These are phyloP conservation scores for Sprattus sprattus DNA, from an alignment of 2,113 vertebrate species.

Conservation along the genomic window DNA sequence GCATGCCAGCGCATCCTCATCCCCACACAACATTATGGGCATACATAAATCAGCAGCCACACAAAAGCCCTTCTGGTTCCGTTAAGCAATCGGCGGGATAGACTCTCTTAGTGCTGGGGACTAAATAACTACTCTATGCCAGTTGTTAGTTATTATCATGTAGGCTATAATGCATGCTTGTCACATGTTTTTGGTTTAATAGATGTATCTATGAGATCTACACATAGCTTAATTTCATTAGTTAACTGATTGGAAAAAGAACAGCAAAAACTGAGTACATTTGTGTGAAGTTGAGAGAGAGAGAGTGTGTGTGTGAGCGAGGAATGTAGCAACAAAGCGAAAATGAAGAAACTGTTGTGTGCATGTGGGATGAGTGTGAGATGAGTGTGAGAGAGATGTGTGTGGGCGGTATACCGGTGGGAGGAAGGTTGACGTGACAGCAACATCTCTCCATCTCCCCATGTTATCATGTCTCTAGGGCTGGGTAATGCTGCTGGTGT, in stretches of 20 bases:
- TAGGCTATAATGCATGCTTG: not conserved
- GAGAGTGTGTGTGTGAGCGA: not conserved
- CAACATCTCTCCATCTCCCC: not conserved
- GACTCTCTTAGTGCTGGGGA: not conserved
- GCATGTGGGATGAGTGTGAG: not conserved
- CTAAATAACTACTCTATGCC: not conserved
- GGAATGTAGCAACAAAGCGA: not conserved
- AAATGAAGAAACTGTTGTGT: too few relatives aligned
- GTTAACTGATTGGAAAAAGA: not conserved
- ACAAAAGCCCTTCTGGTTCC: not conserved
- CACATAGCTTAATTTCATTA: not conserved
- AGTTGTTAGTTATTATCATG: not conserved
- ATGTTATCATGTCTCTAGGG: not conserved
- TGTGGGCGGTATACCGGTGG: not conserved
- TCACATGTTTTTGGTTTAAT: not conserved
- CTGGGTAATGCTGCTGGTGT: not conserved
- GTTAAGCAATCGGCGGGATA: not conserved
- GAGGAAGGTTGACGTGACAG: not conserved
- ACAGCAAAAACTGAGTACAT: not conserved
- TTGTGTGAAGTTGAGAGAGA: not conserved
- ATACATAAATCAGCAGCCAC: constrained; percentile 4
- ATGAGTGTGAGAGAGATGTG: not conserved
- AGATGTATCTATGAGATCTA: not conserved
- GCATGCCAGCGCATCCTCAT: not conserved
- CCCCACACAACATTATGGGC: not conserved